A percentile compares a stretch with the other conserved stretches of the same genome.
These are phyloP conservation scores for Drosophila helvetica DNA, from an alignment of 2,888 invertebrate genomes.

Conservation along the genomic window DNA sequence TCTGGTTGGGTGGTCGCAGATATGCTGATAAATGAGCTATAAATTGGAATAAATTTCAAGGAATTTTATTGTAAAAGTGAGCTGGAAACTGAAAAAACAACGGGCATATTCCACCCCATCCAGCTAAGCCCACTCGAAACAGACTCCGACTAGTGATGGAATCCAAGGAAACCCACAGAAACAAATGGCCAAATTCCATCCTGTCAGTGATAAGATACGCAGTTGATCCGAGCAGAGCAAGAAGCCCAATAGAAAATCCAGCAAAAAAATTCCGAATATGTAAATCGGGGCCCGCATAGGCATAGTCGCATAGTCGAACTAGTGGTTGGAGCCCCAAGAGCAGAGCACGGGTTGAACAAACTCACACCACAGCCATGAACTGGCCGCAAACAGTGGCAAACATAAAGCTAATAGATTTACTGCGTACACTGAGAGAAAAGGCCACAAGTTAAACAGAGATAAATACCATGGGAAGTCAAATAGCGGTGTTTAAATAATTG, in stretches of 20 bases:
- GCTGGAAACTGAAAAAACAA: neutral
- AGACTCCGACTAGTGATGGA: neutral
- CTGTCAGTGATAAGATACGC: conserved; percentile 43
- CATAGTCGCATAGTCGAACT: conserved; percentile 25
- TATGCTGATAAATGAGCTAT: conserved; percentile 31
- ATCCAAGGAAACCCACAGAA: conserved; percentile 2
- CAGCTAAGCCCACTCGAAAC: conserved; percentile 4
- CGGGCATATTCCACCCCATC: too few species aligned
- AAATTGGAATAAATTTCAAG: conserved; percentile 27
- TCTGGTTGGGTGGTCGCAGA: neutral
- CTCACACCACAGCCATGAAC: conserved; percentile 70
- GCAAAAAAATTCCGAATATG: conserved; percentile 42
- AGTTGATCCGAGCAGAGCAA: conserved; percentile 9
- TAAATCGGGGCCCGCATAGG: conserved; percentile 42
- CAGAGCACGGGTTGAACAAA: conserved; percentile 64
- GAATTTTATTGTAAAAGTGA: neutral
- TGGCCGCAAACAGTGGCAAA: conserved; percentile 48
- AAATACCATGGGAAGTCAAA: neutral
- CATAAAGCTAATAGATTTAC: conserved; percentile 14
- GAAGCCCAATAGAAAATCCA: conserved; percentile 1
- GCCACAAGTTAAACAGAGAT: neutral
- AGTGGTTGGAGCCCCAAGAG: conserved; percentile 6
- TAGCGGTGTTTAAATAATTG: neutral
- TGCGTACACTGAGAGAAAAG: conserved; percentile 20
- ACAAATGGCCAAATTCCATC: conserved; percentile 10